Evolutionary conservation across 2,888 invertebrate species (phyloP).

Genomic region (Pollenia amentaria): DNA sequence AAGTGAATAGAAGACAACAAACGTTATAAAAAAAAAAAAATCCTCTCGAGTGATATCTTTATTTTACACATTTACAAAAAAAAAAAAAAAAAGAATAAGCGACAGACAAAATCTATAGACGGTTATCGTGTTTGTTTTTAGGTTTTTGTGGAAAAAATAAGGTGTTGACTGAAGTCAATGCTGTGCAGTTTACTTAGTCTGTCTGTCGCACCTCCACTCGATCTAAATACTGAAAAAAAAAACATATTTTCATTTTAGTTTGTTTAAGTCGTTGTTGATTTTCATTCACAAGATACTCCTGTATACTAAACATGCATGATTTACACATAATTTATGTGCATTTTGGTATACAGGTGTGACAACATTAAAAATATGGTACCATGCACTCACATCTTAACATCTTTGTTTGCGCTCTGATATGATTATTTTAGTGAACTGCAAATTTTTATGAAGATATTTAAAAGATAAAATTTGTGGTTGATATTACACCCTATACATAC

Average conservation of each 20-base stretch:
- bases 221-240: neutral
- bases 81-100: constrained; percentile 5
- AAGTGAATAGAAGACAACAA: constrained; percentile 4
- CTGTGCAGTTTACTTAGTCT: constrained; percentile 37
- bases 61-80: constrained; percentile 48
- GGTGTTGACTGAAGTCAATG: constrained; percentile 61
- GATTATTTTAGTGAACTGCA: constrained; percentile 44
- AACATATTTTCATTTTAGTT: constrained; percentile 2
- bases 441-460: constrained; percentile 40
- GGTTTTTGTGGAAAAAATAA: constrained; percentile 24
- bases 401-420: constrained; percentile 59
- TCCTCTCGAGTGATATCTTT: constrained; percentile 62
- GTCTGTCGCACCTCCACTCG: constrained; percentile 19
- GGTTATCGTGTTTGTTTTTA: constrained; percentile 12
- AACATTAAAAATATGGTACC: constrained; percentile 65
- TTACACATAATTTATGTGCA: constrained; percentile 65
- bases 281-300: constrained; percentile 34
- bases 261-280: neutral
- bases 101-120: constrained; percentile 23
- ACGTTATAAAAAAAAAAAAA: constrained; percentile 23
- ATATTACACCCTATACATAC: neutral
- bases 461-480: constrained; percentile 24
- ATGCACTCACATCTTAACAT: constrained; percentile 56
- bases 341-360: constrained; percentile 69
- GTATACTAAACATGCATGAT: constrained; percentile 28